Conservation (phyloP, 2,113 vertebrate species). For the Rhynchopsitta pachyrhyncha region DNA sequence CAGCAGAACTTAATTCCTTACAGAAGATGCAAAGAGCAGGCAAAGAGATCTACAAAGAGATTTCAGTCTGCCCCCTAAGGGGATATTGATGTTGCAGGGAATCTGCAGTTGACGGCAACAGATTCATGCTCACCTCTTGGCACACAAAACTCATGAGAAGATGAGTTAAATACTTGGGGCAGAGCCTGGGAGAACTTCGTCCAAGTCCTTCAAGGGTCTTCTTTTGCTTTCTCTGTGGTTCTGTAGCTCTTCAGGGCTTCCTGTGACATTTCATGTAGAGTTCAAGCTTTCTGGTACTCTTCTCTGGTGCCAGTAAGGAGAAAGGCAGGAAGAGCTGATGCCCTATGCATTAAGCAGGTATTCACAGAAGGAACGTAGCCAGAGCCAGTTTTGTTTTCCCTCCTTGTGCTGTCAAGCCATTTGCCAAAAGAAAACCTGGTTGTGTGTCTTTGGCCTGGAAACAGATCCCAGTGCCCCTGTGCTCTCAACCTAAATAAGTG, state of each 20-base stretch:
- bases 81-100: background rate
- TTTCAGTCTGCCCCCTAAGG: background rate
- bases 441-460: background rate
- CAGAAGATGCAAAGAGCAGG: background rate
- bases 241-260: background rate
- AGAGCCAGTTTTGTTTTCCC: background rate
- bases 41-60: background rate
- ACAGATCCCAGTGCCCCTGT: background rate
- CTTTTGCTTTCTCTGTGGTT: background rate
- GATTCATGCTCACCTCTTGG: background rate
- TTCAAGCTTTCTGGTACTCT: background rate
- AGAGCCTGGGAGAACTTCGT: background rate
- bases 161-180: background rate
- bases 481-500: rapidly evolving
- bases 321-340: background rate
- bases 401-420: background rate
- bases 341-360: background rate
- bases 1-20: background rate
- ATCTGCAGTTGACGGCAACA: background rate
- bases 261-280: background rate
- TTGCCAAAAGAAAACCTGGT: background rate
- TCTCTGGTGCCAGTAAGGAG: background rate
- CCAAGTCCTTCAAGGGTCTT: background rate
- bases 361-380: background rate
- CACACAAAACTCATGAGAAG: background rate